A percentile compares a stretch with the other conserved stretches of the same genome.
Conservation (phyloP, 2,888 invertebrate genomes). For the Athetis lepigone region DNA sequence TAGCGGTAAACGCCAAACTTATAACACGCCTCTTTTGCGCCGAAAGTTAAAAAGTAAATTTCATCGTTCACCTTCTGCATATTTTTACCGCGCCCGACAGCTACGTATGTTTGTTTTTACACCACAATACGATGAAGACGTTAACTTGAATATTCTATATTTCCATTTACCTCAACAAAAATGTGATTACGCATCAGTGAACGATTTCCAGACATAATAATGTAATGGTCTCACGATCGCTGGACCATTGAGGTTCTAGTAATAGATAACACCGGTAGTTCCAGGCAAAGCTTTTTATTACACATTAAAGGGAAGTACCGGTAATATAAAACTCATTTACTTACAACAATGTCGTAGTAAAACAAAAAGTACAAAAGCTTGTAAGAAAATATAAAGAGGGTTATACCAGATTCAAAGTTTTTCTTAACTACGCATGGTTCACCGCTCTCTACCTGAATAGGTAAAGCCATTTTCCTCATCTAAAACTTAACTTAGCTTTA, state of each 20-base stretch:
- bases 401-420: background rate
- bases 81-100: background rate
- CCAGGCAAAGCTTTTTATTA: conserved; percentile 24
- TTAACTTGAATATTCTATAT: conserved; percentile 62
- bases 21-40: too few species aligned
- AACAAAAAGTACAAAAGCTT: background rate
- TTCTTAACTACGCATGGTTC: background rate
- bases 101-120: conserved; percentile 56
- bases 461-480: background rate
- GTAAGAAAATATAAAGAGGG: background rate
- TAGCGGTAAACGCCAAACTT: too few species aligned
- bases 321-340: conserved; percentile 28
- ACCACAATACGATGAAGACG: conserved; percentile 58
- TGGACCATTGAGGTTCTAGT: conserved; percentile 21
- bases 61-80: conserved; percentile 41
- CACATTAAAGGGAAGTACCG: background rate
- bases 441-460: too few species aligned
- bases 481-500: background rate
- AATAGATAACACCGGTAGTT: conserved; percentile 5
- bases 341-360: conserved; percentile 17
- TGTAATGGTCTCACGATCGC: conserved; percentile 25
- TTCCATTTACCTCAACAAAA: conserved; percentile 57
- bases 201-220: conserved; percentile 49
- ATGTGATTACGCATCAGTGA: conserved; percentile 45
- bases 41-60: conserved; percentile 1